Base-by-base conservation (phyloP, 2,888 invertebrate species). In the Idaea biselata region DNA sequence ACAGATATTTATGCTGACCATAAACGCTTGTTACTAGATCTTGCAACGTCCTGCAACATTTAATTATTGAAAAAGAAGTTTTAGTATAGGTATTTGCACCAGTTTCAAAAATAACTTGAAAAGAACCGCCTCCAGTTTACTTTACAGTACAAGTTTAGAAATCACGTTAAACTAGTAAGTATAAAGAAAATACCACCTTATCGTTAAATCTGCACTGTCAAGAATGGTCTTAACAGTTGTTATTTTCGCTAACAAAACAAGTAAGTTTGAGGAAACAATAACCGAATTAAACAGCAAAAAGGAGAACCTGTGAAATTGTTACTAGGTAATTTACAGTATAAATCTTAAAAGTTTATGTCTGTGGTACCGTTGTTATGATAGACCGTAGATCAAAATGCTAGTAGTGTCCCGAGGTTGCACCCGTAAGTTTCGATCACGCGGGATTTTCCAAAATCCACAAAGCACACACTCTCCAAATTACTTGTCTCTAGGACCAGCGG, bases 301-400 rank as follows among this genome's bases (percentile, higher is more conserved):
- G 63, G 75, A 78, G 74, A 78, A 72, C 69, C 70, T 25, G 25
- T 3, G 25, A 25, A n/a, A 25, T 25, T 25, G 25, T 25, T 25
- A 25, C 3, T 25, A 25, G 1, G 25, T 25, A 25, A 25, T 25
- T 25, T 25, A 5, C 25, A 25, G 25, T 25, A 25, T 3, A n/a
- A 25, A 25, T 25, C 5, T 5, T 25, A 25, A 25, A 25, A 5
- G 25, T 25, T 25, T 25, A 25, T 25, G 25, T 25, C 25, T 25
- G 1, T 25, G 25, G 25, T 5, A 25, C 25, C 25, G 25, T 25
- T 25, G 25, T 25, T 25, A 5, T 25, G 25, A 25, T 25, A 25
- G 3, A 25, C 25, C 5, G 25, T 25, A n/a, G n/a, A n/a, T n/a
- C n/a, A n/a, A n/a, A n/a, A n/a, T n/a, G n/a, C n/a, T n/a, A n/a